Evolutionary conservation across 2,113 vertebrate species (phyloP).

Genomic region (Macroglossus sobrinus): DNA sequence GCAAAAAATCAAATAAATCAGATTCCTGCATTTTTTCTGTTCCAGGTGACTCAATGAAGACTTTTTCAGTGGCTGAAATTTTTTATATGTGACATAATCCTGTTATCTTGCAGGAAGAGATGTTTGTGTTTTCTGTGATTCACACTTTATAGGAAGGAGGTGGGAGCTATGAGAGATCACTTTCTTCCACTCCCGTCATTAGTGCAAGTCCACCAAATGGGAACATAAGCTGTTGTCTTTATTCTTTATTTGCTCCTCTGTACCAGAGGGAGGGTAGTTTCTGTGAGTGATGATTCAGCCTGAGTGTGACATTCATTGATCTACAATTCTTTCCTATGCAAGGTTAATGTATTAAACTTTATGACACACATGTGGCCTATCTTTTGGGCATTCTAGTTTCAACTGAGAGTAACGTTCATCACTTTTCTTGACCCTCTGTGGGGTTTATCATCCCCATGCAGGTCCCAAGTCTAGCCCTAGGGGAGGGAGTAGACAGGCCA

Average conservation of each 20-base stretch:
- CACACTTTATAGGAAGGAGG: not conserved
- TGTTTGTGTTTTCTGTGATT: constrained; percentile 70
- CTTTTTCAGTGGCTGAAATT: constrained; percentile 77
- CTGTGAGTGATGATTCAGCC: not conserved
- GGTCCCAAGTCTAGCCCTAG: not conserved
- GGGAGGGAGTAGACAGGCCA: not conserved
- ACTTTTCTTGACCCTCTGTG: not conserved
- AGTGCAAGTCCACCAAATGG: not conserved
- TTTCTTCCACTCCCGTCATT: not conserved
- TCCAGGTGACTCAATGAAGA: constrained; percentile 80
- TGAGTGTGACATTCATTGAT: too few species aligned
- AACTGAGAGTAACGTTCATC: not conserved
- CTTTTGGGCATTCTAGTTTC: not conserved
- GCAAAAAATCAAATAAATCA: constrained; percentile 73
- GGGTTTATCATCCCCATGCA: not conserved
- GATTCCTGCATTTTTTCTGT: constrained; percentile 69
- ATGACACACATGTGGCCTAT: not conserved
- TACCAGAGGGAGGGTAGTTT: not conserved
- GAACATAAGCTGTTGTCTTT: not conserved
- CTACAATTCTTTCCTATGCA: not conserved
- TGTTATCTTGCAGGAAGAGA: constrained; percentile 65
- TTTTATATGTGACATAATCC: constrained; percentile 79
- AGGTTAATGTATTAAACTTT: not conserved
- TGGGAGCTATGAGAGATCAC: not conserved
- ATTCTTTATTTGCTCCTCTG: not conserved